Base-by-base conservation (phyloP, 1,140 invertebrate genomes). In the Nasonia giraulti region DNA sequence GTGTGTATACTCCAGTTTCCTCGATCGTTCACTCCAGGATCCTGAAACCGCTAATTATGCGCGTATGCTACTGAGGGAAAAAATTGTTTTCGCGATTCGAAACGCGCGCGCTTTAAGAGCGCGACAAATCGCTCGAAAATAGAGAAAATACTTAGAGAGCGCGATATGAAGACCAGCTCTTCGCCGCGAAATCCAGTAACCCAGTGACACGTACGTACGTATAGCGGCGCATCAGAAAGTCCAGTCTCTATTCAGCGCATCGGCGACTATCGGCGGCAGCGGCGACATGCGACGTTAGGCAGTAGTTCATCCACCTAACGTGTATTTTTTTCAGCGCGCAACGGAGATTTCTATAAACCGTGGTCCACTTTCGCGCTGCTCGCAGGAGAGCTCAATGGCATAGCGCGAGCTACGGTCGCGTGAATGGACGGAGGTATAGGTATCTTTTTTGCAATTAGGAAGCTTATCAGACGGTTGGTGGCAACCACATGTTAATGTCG, bases 331-430 rank as follows among this genome's bases (percentile, higher is more conserved):
- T 69, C 11, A 40, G 62, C 31, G 68, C 68, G 31, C 31, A 23
- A 27, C 27, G 68, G 10, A 71, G 78, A 80, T 80, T 80, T 80
- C 66, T 68, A 80, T 68, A 69, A 69, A 69, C 78, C 8, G 71
- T 86, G 88, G 87, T 88, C 88, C 88, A 88, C 88, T 88, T 88
- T 88, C 88, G 55, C 80, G 85, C 31, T 17, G 31, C 27, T 27
- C 27, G 27, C n/a, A 74, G 31, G n/a, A 82, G 87, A 87, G 85
- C 87, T 88, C 86, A 88, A 88, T 88, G 87, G 85, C 85, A 27
- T 27, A 27, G 76, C 86, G 81, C 80, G 86, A 87, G 86, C 87
- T 82, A 88, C 86, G 85, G 85, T 73, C 84, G 85, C 85, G 87
- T 77, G 44, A 77, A 77, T 77, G 75, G 23, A 77, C 27, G 20